Evolutionary conservation across 1,140 invertebrate genomes (phyloP).

Genomic region (Drosophila biarmipes): DNA sequence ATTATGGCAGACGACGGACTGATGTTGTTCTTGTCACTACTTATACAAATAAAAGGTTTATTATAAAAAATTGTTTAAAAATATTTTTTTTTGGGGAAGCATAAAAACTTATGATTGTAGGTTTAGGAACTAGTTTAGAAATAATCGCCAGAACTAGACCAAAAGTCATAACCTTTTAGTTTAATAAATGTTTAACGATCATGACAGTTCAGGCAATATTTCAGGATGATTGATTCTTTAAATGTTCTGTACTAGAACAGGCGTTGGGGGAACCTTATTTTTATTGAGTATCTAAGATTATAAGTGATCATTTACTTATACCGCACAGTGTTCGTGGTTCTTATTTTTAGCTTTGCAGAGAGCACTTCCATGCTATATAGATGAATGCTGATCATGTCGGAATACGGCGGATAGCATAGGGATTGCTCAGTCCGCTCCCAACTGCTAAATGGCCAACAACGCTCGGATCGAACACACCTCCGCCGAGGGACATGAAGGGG

Average conservation of each 20-base stretch:
- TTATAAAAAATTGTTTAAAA: background rate
- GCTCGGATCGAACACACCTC: slow-evolving; percentile 66
- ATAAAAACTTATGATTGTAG: background rate
- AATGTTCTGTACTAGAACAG: too few relatives aligned
- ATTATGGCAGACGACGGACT: background rate
- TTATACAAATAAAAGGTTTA: slow-evolving; percentile 1
- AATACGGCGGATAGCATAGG: background rate
- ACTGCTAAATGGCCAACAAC: slow-evolving; percentile 50
- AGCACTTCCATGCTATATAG: slow-evolving; percentile 25
- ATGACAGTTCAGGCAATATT: too few relatives aligned
- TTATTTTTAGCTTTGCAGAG: slow-evolving; percentile 34
- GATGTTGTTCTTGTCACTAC: background rate
- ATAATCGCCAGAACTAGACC: too few relatives aligned
- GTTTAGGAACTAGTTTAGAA: too few relatives aligned
- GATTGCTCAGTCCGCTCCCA: slow-evolving; percentile 29
- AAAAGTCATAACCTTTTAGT: too few relatives aligned
- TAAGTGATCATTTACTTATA: background rate
- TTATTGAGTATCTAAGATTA: background rate
- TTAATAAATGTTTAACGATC: background rate
- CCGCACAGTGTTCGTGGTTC: background rate
- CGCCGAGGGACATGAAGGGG: slow-evolving; percentile 76
- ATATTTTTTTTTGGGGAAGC: background rate
- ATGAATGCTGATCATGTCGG: slow-evolving; percentile 6
- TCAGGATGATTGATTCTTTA: too few relatives aligned
- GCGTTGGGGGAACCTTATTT: too few relatives aligned